Evolutionary conservation across 2,888 invertebrate species (phyloP).

Genomic region (Griposia aprilina): DNA sequence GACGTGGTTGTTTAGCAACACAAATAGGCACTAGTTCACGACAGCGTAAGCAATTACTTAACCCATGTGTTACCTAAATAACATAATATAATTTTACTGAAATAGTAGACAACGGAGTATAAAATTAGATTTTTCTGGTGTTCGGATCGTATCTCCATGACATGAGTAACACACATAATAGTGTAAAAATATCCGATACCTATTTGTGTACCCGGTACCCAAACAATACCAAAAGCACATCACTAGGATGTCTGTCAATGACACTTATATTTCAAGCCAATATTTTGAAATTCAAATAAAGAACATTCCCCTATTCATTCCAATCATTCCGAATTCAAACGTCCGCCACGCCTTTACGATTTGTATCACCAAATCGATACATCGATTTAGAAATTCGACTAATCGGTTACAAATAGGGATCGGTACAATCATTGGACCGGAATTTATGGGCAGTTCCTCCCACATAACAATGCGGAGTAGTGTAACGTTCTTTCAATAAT

Average conservation of each 20-base stretch:
- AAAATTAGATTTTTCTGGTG: neutral
- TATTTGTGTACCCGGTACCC: neutral
- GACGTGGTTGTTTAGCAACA: conserved; percentile 9
- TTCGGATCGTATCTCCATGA: too few relatives aligned
- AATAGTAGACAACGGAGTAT: neutral
- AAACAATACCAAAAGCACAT: conserved; percentile 12
- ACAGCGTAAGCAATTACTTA: neutral
- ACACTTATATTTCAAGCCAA: neutral
- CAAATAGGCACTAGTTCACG: conserved; percentile 12
- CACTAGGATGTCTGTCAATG: conserved; percentile 20
- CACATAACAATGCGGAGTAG: conserved; percentile 72
- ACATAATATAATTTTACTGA: neutral
- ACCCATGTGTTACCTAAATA: neutral
- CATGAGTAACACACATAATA: neutral
- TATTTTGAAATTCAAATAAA: conserved; percentile 49
- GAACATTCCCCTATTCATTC: conserved; percentile 33
- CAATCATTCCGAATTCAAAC: conserved; percentile 45
- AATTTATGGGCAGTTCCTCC: conserved; percentile 78
- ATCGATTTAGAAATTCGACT: conserved; percentile 70
- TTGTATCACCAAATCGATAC: conserved; percentile 61
- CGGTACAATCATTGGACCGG: conserved; percentile 73
- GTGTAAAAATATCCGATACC: neutral
- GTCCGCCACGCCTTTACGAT: conserved; percentile 57
- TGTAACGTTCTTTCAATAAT: conserved; percentile 69
- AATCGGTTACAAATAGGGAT: conserved; percentile 71